These are phyloP conservation scores for Tenthredo mesomela DNA, from an alignment of 2,888 invertebrate genomes.

Conservation along the genomic window DNA sequence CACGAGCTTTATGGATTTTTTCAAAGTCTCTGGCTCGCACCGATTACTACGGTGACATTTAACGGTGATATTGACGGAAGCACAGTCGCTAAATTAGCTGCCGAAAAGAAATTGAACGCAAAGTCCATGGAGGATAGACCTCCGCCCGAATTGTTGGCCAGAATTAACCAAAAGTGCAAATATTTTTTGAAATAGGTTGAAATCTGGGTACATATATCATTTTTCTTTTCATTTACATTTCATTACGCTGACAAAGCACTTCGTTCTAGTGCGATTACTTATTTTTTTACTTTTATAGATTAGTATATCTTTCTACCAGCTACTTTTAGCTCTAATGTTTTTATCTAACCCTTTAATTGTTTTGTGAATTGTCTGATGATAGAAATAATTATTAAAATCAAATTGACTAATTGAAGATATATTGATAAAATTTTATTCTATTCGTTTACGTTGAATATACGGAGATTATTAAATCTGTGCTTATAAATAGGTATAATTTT, in stretches of 20 bases:
- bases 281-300: too few relatives aligned
- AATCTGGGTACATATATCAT: neutral
- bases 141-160: neutral
- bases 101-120: neutral
- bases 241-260: neutral
- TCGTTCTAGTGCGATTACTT: neutral
- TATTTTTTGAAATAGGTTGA: slow-evolving; percentile 18
- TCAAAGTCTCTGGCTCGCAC: slow-evolving; percentile 12
- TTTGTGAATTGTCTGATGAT: too few relatives aligned
- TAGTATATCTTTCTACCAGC: too few relatives aligned
- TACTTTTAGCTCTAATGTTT: too few relatives aligned
- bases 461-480: too few relatives aligned
- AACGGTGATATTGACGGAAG: neutral
- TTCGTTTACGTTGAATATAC: too few relatives aligned
- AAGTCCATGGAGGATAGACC: slow-evolving; percentile 11
- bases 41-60: neutral
- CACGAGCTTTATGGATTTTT: slow-evolving; percentile 35
- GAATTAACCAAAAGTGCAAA: slow-evolving; percentile 32
- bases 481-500: too few relatives aligned
- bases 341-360: too few relatives aligned
- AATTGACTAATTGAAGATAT: too few relatives aligned
- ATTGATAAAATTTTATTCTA: too few relatives aligned
- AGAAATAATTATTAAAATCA: too few relatives aligned
- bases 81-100: neutral
- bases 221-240: neutral